Conservation (phyloP, 2,888 invertebrate species). For the Panzeria rudis region DNA sequence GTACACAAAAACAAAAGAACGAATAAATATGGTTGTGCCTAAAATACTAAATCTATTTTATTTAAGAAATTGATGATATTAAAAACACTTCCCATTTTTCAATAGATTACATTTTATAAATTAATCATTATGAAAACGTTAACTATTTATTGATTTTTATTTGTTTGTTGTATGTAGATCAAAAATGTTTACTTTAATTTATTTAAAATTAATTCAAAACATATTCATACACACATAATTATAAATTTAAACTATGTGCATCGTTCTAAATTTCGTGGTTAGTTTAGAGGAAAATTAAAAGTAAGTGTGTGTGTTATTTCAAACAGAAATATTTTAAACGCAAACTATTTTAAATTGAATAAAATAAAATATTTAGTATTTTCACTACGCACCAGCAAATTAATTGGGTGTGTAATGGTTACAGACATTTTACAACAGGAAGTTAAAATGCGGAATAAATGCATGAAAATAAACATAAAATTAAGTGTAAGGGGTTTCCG, state of each 20-base stretch:
- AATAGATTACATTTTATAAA: not conserved
- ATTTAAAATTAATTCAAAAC: conserved; percentile 12
- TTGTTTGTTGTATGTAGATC: not conserved
- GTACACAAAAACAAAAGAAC: no score
- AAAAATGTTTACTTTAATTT: conserved; percentile 2
- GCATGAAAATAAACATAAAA: conserved; percentile 36
- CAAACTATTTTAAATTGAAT: conserved; percentile 61
- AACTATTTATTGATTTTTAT: not conserved
- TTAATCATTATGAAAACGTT: not conserved
- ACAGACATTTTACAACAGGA: conserved; percentile 51
- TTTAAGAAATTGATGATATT: no score
- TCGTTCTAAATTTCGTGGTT: conserved; percentile 29
- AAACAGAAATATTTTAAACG: conserved; percentile 18
- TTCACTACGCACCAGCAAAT: conserved; percentile 47
- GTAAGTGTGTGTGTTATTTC: not conserved
- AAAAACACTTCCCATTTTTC: not conserved
- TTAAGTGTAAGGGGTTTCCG: conserved; percentile 9
- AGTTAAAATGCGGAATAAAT: conserved; percentile 31
- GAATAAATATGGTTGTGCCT: no score
- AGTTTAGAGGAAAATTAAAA: conserved; percentile 39
- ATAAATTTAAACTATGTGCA: conserved; percentile 2
- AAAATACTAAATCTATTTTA: no score
- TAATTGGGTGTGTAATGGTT: conserved; percentile 66
- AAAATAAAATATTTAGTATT: conserved; percentile 57
- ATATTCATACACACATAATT: not conserved